phyloP scores from a whole-genome alignment of 2,888 invertebrate species.

The Drosophila leonis region DNA sequence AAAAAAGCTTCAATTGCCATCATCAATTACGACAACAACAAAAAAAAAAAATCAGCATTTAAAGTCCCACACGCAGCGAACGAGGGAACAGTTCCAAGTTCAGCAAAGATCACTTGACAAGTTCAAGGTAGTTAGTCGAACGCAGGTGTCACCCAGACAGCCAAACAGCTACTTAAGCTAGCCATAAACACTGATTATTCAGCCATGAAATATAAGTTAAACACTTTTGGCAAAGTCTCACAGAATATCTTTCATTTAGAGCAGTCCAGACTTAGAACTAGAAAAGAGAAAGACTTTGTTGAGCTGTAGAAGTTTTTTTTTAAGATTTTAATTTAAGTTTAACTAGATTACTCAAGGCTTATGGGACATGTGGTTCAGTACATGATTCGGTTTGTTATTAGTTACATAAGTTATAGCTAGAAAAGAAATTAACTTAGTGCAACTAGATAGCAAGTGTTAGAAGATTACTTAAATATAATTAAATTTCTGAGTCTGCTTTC shows the following conservation, averaged over 20 bases:
- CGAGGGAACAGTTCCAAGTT: constrained; percentile 23
- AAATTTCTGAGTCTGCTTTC: background rate
- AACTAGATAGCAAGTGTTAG: too few relatives aligned
- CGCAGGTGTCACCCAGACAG: constrained; percentile 7
- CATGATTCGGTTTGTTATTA: too few relatives aligned
- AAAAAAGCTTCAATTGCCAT: constrained; percentile 53
- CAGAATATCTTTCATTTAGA: background rate
- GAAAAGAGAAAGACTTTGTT: background rate
- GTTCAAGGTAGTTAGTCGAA: constrained; percentile 35
- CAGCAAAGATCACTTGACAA: constrained; percentile 21
- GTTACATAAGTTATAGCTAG: too few relatives aligned
- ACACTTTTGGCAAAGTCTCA: background rate
- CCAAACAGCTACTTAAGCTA: background rate
- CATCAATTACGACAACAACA: constrained; percentile 44
- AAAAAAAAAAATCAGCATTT: constrained; percentile 25
- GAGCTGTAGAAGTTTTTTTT: too few relatives aligned
- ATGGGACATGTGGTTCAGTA: too few relatives aligned
- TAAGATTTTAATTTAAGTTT: too few relatives aligned
- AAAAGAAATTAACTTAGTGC: too few relatives aligned
- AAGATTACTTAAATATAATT: too few relatives aligned
- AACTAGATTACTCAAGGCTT: too few relatives aligned
- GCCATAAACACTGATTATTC: constrained; percentile 5
- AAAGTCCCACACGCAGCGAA: constrained; percentile 23
- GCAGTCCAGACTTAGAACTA: background rate
- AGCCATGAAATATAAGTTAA: constrained; percentile 1